Base-by-base conservation (phyloP, 2,113 vertebrate genomes). In the Boleophthalmus pectinirostris region DNA sequence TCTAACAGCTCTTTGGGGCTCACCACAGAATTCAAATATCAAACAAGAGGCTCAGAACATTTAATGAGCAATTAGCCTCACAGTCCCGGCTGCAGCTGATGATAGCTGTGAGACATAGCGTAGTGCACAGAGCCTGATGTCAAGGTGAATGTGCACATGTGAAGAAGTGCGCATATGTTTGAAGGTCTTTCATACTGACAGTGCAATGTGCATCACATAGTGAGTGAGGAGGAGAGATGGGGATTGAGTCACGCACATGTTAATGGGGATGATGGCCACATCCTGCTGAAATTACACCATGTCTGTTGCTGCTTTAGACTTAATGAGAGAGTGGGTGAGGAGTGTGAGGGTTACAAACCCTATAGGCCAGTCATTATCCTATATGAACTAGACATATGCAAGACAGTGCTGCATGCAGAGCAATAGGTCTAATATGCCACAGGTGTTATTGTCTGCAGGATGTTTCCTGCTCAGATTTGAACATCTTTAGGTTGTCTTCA, bases 251-350 rank as follows among this genome's bases (percentile, higher is more conserved):
- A 88, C 64, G 75, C 80, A 87, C 82, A 79, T 1, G 73, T 85
- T 89, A 87, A 91, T 79, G 71, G 75, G 68, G 74, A 86, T 75
- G 79, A 87, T 79, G 77, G 80, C 80, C 87, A 89, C 87, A 90
- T 90, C 91, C 90, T 89, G 85, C 56, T 79, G 81, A 87, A 89
- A 89, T 90, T 91, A 89, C 78, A 88, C 74, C 80, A 75, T 79
- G 84, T 86, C 87, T 90, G 81, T 82, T 85, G 81, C 76, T 83
- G 81, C 86, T 89, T 87, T 88, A 70, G 72, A 85, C 72, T 71
- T 87, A 89, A 87, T 85, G 81, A 88, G 77, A 85, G 82, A 63
- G 73, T 49, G 73, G 72, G 69, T 69, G 70, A 80, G 69, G 78
- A 69, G 68, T 68, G 68, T 83, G 69, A 70, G 80, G 29, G 68